Percentiles rank a stretch among this genome's conserved stretches.
These are phyloP conservation scores for Asarcornis scutulata DNA, from an alignment of 2,113 vertebrate genomes.

Conservation along the genomic window DNA sequence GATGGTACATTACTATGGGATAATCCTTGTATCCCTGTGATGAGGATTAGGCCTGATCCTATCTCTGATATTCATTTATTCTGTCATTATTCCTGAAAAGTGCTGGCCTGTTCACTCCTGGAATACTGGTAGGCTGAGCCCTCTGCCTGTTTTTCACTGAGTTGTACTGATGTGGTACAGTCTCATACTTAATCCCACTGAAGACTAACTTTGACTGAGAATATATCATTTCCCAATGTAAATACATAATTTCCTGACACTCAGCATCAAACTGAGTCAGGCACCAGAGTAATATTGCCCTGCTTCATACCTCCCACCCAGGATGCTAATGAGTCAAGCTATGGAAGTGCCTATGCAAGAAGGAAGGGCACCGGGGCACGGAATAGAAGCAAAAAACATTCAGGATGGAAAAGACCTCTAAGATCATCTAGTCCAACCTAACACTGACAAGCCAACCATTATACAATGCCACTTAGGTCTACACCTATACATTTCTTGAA, in stretches of 20 bases:
- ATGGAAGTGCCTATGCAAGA: neutral
- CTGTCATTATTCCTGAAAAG: neutral
- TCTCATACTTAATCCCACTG: neutral
- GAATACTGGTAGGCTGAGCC: neutral
- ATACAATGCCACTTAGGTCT: too few species aligned
- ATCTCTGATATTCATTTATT: neutral
- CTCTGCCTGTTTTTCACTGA: neutral
- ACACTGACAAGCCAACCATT: too few species aligned
- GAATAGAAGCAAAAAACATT: too few species aligned
- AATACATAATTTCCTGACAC: conserved; percentile 12
- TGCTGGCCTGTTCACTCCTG: neutral
- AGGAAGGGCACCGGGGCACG: neutral
- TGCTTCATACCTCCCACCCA: conserved; percentile 54
- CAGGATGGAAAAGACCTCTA: too few species aligned
- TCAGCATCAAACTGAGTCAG: conserved; percentile 36
- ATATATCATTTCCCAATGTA: neutral
- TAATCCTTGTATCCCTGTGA: neutral
- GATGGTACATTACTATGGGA: neutral
- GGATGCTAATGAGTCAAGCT: conserved; percentile 22
- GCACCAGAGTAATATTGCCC: conserved; percentile 14
- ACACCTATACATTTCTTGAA: too few species aligned
- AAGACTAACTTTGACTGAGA: neutral
- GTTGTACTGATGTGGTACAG: fast-evolving
- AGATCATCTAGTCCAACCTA: too few species aligned
- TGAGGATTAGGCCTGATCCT: neutral